Evolutionary conservation across 1,140 invertebrate genomes (phyloP).

Genomic region (Ceratosolen solmsi): DNA sequence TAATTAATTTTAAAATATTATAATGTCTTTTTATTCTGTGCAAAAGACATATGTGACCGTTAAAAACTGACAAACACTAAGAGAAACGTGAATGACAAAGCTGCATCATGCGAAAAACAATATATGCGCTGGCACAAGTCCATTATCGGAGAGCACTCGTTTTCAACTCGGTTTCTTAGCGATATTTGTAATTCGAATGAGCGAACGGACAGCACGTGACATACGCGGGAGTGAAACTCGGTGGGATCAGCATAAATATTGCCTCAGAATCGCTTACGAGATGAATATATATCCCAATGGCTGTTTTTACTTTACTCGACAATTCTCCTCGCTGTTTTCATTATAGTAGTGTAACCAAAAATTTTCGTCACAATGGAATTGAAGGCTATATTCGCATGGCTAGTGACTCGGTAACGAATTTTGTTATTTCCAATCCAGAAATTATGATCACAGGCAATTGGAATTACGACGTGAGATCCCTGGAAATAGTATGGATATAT

Average conservation of each 20-base stretch:
- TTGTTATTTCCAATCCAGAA: too few species aligned
- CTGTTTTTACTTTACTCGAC: slow-evolving; percentile 24
- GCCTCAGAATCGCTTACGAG: slow-evolving; percentile 49
- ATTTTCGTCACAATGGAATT: too few species aligned
- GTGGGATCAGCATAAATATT: slow-evolving; percentile 62
- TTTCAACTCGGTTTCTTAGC: slow-evolving; percentile 58
- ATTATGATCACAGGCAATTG: too few species aligned
- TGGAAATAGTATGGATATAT: too few species aligned
- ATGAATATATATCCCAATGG: slow-evolving; percentile 24
- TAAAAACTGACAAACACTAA: not conserved
- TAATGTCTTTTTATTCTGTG: too few species aligned
- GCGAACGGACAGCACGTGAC: slow-evolving; percentile 41
- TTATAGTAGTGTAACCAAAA: too few species aligned
- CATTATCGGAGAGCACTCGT: slow-evolving; percentile 67
- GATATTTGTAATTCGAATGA: slow-evolving; percentile 67
- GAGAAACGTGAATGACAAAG: slow-evolving; percentile 37
- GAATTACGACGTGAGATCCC: too few species aligned
- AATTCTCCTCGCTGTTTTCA: too few species aligned
- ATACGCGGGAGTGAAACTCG: slow-evolving; percentile 35
- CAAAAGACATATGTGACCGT: not conserved
- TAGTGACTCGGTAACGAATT: too few species aligned
- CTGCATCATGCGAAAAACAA: slow-evolving; percentile 46
- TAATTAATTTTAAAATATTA: too few species aligned
- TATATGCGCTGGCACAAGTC: slow-evolving; percentile 52
- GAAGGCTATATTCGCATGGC: not conserved